A percentile compares a stretch with the other conserved stretches of the same genome.
Conservation (phyloP, 2,113 vertebrate species). For the Rhinolophus sinicus region DNA sequence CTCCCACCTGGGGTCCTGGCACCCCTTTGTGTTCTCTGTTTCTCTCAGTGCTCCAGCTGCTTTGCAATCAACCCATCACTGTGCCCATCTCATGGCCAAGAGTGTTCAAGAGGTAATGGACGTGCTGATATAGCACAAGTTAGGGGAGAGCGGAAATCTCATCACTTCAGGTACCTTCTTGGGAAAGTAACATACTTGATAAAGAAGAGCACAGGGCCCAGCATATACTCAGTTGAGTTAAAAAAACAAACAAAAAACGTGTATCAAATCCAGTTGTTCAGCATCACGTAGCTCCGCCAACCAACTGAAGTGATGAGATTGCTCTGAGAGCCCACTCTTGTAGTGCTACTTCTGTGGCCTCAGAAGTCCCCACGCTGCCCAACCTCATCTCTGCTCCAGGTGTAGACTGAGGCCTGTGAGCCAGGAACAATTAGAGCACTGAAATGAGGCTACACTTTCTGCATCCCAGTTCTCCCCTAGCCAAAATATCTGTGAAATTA, state of each 20-base stretch:
- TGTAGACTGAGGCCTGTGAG: neutral
- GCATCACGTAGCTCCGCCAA: too few species aligned
- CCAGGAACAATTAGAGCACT: neutral
- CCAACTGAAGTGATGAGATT: too few species aligned
- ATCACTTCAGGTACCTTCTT: too few species aligned
- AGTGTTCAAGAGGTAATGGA: neutral
- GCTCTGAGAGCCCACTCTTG: neutral
- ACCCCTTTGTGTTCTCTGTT: neutral
- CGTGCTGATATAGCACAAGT: neutral
- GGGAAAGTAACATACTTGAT: too few species aligned
- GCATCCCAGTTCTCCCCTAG: neutral
- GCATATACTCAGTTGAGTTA: too few species aligned
- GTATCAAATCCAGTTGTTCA: too few species aligned
- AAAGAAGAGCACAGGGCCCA: too few species aligned
- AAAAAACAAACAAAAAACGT: too few species aligned
- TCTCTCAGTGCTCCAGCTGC: neutral
- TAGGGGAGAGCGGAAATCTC: neutral
- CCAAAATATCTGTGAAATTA: neutral
- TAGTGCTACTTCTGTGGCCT: neutral
- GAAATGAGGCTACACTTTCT: neutral
- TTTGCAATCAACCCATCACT: neutral
- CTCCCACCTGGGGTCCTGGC: neutral
- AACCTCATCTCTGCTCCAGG: accelerated
- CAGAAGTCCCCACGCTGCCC: accelerated
- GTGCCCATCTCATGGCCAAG: neutral